Base-by-base conservation (phyloP, 53 echinoderm and acorn worm genomes). In the Temnopleurus reevesii region DNA sequence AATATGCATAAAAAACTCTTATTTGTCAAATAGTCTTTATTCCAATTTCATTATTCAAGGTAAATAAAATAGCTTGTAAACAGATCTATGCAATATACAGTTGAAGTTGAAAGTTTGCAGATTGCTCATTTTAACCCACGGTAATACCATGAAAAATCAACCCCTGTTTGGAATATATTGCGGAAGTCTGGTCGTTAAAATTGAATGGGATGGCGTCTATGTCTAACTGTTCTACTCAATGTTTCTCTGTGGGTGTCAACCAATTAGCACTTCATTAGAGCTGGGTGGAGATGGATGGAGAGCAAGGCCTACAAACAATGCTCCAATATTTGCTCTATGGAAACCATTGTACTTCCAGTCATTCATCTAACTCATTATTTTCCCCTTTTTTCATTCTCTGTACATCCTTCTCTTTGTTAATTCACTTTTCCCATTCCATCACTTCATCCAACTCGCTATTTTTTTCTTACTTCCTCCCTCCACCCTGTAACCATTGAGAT, bases 71-170 rank as follows among this genome's bases (percentile, higher is more conserved):
- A n/a, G n/a, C n/a, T n/a, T n/a, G n/a, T n/a, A n/a, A n/a, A n/a
- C n/a, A n/a, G n/a, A n/a, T n/a, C n/a, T n/a, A n/a, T n/a, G n/a
- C n/a, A n/a, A n/a, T n/a, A n/a, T n/a, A n/a, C n/a, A n/a, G n/a
- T n/a, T n/a, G n/a, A n/a, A n/a, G n/a, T n/a, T n/a, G n/a, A n/a
- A n/a, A n/a, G n/a, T n/a, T n/a, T n/a, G n/a, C n/a, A n/a, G n/a
- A n/a, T n/a, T n/a, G n/a, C n/a, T n/a, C n/a, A n/a, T n/a, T n/a
- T n/a, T n/a, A n/a, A n/a, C n/a, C n/a, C n/a, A 71, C 10, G 86
- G 77, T 89, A 54, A 76, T 46, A 71, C 55, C 86, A 76, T 76
- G 86, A 55, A 91, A 91, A 59, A 90, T 81, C 63, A 43, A 77
- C 89, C 76, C 77, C 77, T 77, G 57, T 81, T 28, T 55, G 56